Evolutionary conservation across 2,797 vertebrate species (phyloP).

Genomic region (Sebastiscus albofasciatus): DNA sequence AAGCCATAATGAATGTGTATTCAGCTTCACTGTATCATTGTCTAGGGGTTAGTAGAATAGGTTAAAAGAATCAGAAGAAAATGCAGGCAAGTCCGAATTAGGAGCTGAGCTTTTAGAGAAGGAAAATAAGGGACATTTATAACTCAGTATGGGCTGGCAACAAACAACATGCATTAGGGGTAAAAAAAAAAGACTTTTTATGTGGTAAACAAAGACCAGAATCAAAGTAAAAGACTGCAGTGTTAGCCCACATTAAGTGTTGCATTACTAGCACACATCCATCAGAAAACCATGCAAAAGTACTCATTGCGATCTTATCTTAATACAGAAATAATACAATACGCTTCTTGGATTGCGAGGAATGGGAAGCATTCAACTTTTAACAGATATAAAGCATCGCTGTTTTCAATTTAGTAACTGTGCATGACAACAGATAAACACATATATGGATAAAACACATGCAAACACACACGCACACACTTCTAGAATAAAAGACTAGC

Average conservation of each 20-base stretch:
- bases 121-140: not conserved
- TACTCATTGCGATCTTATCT: not conserved
- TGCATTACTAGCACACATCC: not conserved
- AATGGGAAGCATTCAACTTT: not conserved
- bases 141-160: not conserved
- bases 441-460: conserved; percentile 3
- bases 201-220: not conserved
- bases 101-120: not conserved
- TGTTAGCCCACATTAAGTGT: not conserved
- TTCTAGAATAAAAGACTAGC: not conserved
- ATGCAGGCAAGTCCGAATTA: not conserved
- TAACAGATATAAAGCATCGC: not conserved
- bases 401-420: not conserved
- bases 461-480: conserved; percentile 3
- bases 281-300: conserved; percentile 14
- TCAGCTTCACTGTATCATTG: not conserved
- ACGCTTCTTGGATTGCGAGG: not conserved
- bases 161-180: not conserved
- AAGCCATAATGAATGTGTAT: not conserved
- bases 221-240: not conserved
- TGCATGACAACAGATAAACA: not conserved
- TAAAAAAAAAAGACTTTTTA: rapidly evolving
- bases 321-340: not conserved
- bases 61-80: not conserved
- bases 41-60: not conserved